Evolutionary conservation across 2,113 vertebrate genomes (phyloP).

Genomic region (Camelus bactrianus): DNA sequence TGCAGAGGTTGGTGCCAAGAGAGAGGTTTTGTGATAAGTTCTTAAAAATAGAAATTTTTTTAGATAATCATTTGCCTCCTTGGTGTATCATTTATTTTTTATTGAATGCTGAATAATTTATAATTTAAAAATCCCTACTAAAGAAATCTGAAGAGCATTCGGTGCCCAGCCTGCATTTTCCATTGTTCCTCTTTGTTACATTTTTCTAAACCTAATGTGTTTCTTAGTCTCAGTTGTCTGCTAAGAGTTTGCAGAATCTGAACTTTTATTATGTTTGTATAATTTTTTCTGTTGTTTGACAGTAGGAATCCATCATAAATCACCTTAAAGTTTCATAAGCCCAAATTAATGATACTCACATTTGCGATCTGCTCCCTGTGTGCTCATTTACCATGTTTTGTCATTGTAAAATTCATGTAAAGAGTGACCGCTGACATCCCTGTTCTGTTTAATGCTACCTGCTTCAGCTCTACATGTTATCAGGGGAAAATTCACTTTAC

Average conservation of each 20-base stretch:
- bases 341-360: background rate
- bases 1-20: background rate
- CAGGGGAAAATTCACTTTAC: background rate
- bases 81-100: conserved; percentile 5
- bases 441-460: background rate
- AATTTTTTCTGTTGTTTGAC: background rate
- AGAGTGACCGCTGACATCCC: background rate
- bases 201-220: background rate
- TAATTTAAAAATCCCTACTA: conserved; percentile 12
- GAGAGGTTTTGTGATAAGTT: conserved; percentile 8
- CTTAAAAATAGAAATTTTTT: conserved; percentile 9
- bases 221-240: background rate
- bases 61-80: conserved; percentile 1
- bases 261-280: background rate
- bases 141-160: background rate
- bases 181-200: background rate
- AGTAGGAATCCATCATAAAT: background rate
- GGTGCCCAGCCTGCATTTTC: background rate
- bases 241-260: background rate
- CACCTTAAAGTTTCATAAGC: background rate
- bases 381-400: background rate
- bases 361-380: background rate
- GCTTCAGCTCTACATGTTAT: background rate
- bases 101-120: conserved; percentile 24
- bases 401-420: background rate